Percentiles rank a stretch among this genome's conserved stretches.
Evolutionary conservation across 1,140 invertebrate species (phyloP).

Genomic region (Tetraneura akinire): DNA sequence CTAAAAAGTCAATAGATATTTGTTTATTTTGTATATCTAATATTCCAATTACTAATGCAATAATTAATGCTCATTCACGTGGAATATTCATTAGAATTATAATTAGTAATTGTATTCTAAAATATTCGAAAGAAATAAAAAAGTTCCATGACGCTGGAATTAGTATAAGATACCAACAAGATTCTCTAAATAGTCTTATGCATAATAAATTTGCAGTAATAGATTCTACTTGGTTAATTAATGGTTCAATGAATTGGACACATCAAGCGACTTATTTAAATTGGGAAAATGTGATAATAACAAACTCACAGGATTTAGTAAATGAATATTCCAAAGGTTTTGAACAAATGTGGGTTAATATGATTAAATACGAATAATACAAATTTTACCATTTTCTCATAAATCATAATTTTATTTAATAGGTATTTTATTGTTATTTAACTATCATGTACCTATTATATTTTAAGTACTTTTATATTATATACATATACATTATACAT

Average conservation of each 20-base stretch:
- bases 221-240: constrained; percentile 67
- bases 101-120: constrained; percentile 66
- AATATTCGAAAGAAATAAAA: constrained; percentile 65
- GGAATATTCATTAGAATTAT: constrained; percentile 68
- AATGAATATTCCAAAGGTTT: constrained; percentile 57
- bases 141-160: constrained; percentile 64
- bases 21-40: constrained; percentile 73
- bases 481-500: too few species aligned
- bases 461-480: too few species aligned
- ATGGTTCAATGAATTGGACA: constrained; percentile 57
- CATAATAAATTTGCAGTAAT: constrained; percentile 79
- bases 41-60: constrained; percentile 63
- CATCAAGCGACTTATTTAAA: constrained; percentile 71
- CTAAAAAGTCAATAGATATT: constrained; percentile 66
- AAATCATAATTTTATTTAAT: too few species aligned
- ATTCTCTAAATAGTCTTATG: constrained; percentile 62
- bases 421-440: too few species aligned
- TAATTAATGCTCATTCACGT: constrained; percentile 64
- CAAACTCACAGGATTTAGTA: constrained; percentile 62
- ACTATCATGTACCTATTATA: too few species aligned
- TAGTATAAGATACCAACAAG: constrained; percentile 51
- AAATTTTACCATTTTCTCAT: too few species aligned
- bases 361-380: too few species aligned
- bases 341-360: constrained; percentile 54
- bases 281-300: constrained; percentile 65